Evolutionary conservation across 37 sponge, comb jelly and placozoan species (phyloP), one percentile per base, ranked within the genome.

Genomic region (Mnemiopsis leidyi): DNA sequence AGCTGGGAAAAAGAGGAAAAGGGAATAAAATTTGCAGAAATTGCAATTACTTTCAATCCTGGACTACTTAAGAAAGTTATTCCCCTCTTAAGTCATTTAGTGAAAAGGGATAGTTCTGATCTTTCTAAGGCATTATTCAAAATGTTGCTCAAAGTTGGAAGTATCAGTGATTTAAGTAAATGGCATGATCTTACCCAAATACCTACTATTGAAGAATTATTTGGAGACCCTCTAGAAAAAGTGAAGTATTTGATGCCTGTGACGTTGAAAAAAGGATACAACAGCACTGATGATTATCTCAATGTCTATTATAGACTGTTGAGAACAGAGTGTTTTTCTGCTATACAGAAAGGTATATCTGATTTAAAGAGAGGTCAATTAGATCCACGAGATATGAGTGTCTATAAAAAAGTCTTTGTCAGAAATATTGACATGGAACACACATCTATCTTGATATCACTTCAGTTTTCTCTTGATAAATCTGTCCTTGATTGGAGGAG

Each of bases 261-360:
- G 13, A 21, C 16, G n/a, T 21, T 31, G 1, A 23, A 38, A 0
- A 7, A n/a, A 1, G 36, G 37, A 20, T 93, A 93, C 29, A 3
- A 93, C 18, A 82, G 28, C 18, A 48, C 36, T 18, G 94, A 92
- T 39, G 90, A 82, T 30, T 93, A 93, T 40, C 90, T 93, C 5
- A 83, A 90, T 76, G 38, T 83, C 16, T 93, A 93, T 24, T 93
- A 82, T 32, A 83, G 94, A 26, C 90, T 93, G 25, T 35, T 93
- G 20, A 37, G 94, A 36, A 83, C 25, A 29, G 94, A 93, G 9
- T 82, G 82, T 38, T 93, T 93, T 85, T 20, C 69, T 69, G 90
- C 38, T 30, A 40, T 93, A 23, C 68, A 82, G 31, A 48, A 36
- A 35, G 94, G 94, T 20, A 69, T 93, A 7, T 39, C 92, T 9